These are phyloP conservation scores for Oophaga pumilio DNA, from an alignment of 2,113 vertebrate genomes.

Conservation along the genomic window DNA sequence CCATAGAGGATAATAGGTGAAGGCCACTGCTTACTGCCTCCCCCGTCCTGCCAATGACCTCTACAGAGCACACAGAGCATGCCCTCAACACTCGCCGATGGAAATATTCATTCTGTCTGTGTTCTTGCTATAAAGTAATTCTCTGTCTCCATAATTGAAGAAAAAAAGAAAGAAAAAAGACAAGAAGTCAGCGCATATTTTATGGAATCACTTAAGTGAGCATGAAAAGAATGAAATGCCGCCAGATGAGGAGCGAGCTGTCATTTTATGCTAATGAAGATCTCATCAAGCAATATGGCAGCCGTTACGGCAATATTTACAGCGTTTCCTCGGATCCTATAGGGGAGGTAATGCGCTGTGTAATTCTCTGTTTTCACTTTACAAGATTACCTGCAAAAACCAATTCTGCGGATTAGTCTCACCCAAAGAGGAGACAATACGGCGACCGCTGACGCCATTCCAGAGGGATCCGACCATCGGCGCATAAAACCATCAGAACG, in stretches of 20 bases:
- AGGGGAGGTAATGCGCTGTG: slow-evolving; percentile 5
- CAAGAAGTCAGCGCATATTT: neutral
- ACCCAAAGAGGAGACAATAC: neutral
- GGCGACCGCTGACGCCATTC: neutral
- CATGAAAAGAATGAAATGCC: neutral
- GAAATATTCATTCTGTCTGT: neutral
- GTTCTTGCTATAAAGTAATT: neutral
- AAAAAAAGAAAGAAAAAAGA: neutral
- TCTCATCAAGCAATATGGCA: slow-evolving; percentile 28
- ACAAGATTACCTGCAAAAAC: slow-evolving; percentile 24
- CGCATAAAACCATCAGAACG: slow-evolving; percentile 19
- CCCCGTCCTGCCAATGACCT: too few relatives aligned
- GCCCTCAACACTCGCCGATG: neutral
- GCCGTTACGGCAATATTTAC: slow-evolving; percentile 31
- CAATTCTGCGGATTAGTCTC: slow-evolving; percentile 32
- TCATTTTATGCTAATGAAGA: slow-evolving; percentile 26
- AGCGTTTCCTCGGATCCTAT: neutral
- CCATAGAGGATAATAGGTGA: too few relatives aligned
- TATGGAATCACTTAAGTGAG: neutral
- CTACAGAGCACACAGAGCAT: too few relatives aligned
- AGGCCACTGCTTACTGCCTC: too few relatives aligned
- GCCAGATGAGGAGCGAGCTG: neutral
- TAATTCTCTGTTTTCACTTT: slow-evolving; percentile 33
- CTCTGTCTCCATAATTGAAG: neutral
- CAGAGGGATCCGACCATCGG: neutral